Percentiles rank a stretch among this genome's conserved stretches.
phyloP scores from a whole-genome alignment of 1,140 invertebrate genomes.

The Pemphigus obesinymphae region DNA sequence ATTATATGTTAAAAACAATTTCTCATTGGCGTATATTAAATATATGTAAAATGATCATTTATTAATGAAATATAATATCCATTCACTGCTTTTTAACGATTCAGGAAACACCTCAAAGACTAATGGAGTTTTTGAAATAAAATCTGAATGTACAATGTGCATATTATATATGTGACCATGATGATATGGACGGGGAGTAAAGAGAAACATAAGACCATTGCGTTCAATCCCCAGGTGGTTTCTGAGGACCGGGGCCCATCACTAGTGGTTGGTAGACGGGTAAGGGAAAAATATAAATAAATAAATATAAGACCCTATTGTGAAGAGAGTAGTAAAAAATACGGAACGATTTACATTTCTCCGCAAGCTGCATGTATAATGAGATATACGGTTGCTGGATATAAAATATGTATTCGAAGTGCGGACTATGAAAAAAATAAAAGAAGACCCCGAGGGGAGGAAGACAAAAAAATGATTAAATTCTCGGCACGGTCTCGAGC shows the following conservation, averaged over 20 bases:
- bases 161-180: not conserved
- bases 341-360: slow-evolving; percentile 34
- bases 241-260: slow-evolving; percentile 13
- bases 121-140: not conserved
- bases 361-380: slow-evolving; percentile 39
- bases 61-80: no score
- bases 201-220: not conserved
- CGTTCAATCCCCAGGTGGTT: slow-evolving; percentile 31
- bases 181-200: not conserved
- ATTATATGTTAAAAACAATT: no score
- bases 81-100: not conserved
- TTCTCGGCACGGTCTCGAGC: slow-evolving; percentile 26
- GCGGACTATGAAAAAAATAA: slow-evolving; percentile 10
- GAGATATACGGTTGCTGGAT: slow-evolving; percentile 36
- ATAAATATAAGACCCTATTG: slow-evolving; percentile 29
- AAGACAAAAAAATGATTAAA: slow-evolving; percentile 33
- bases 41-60: no score
- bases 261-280: not conserved
- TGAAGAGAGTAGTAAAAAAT: not conserved
- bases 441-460: not conserved
- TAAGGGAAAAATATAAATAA: slow-evolving; percentile 21
- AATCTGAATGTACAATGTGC: not conserved
- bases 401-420: slow-evolving; percentile 37
- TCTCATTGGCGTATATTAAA: no score
- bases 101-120: not conserved